These are phyloP conservation scores for Notocelia uddmanniana DNA, from an alignment of 2,888 invertebrate species.

Conservation along the genomic window DNA sequence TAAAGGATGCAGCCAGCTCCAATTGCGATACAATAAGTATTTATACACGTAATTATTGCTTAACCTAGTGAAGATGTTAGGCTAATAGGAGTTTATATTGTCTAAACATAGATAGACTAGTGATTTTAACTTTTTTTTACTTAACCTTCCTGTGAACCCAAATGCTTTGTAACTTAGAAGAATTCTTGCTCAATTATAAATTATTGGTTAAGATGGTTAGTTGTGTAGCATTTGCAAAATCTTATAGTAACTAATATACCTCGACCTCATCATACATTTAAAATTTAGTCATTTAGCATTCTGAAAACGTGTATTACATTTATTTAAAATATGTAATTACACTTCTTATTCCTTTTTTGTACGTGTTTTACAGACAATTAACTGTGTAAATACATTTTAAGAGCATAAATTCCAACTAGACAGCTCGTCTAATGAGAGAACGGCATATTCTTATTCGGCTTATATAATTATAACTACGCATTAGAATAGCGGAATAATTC, in stretches of 20 bases:
- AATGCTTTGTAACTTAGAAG: no score
- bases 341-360: slow-evolving; percentile 17
- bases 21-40: slow-evolving; percentile 79
- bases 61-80: neutral
- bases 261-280: neutral
- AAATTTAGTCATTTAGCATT: neutral
- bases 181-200: no score
- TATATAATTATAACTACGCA: slow-evolving; percentile 22
- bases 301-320: neutral
- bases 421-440: slow-evolving; percentile 24
- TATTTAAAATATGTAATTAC: neutral
- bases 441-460: slow-evolving; percentile 32
- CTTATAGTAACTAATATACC: no score
- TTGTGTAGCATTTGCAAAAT: no score
- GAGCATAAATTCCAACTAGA: slow-evolving; percentile 14
- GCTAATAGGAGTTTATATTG: neutral
- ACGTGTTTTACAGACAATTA: slow-evolving; percentile 30
- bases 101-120: no score
- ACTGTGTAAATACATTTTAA: slow-evolving; percentile 30
- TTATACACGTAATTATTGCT: slow-evolving; percentile 63
- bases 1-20: slow-evolving; percentile 80
- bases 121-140: no score
- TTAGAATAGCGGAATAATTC: slow-evolving; percentile 47
- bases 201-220: no score
- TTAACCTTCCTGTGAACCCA: no score